Percentiles rank a stretch among this genome's conserved stretches.
phyloP scores from a whole-genome alignment of 1,140 invertebrate genomes.

The Euura saliciscinereae region DNA sequence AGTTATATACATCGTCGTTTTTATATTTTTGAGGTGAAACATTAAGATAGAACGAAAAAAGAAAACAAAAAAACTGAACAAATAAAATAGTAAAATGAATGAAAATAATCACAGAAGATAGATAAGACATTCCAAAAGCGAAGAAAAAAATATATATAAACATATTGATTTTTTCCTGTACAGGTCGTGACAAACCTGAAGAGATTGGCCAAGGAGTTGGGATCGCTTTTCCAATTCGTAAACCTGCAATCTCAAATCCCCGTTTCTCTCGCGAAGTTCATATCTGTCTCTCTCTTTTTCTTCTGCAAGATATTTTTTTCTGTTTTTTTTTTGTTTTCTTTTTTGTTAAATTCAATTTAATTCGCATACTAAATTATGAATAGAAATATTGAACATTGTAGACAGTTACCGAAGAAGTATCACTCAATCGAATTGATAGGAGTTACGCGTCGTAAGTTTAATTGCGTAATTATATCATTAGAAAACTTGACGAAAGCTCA shows the following conservation, averaged over 20 bases:
- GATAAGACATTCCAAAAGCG: constrained; percentile 46
- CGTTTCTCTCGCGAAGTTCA: constrained; percentile 60
- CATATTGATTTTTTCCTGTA: constrained; percentile 39
- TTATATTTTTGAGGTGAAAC: no score
- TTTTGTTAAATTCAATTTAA: constrained; percentile 29
- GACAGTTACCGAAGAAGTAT: background rate
- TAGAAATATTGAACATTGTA: constrained; percentile 2
- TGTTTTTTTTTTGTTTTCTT: constrained; percentile 36
- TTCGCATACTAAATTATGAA: background rate
- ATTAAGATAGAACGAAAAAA: no score
- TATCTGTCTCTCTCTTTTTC: constrained; percentile 61
- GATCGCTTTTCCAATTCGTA: constrained; percentile 62
- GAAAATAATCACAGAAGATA: constrained; percentile 13
- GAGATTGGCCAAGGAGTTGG: constrained; percentile 58
- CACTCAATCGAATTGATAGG: no score
- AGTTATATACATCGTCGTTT: no score
- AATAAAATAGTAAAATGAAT: constrained; percentile 16
- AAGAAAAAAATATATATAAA: background rate
- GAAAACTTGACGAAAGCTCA: no score
- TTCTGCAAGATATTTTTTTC: constrained; percentile 58
- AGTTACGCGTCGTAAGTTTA: no score
- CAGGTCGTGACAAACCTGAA: constrained; percentile 60
- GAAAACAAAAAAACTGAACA: background rate
- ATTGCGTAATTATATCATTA: no score
- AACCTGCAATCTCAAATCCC: constrained; percentile 60